Evolutionary conservation across 2,113 vertebrate genomes (phyloP), one percentile per base, ranked within the genome.

Genomic region (Hippocampus mohnikei): DNA sequence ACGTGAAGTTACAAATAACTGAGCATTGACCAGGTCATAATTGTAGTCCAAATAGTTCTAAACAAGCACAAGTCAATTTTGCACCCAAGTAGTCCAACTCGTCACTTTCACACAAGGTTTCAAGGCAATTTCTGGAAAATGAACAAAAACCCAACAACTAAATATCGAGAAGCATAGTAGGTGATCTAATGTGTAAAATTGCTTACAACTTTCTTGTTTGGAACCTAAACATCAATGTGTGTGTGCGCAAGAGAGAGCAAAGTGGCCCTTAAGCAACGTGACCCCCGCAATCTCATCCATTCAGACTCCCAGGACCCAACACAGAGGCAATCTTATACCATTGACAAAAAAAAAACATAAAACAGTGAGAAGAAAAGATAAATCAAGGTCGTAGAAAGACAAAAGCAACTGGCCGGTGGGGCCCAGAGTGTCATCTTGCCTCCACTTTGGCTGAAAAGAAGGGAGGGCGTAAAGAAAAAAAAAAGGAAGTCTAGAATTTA

Each of bases 401-500:
- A 89, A 85, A 89, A 78, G 67, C 84, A 90, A 89, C 84, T 87
- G 85, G 88, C 78, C 83, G 78, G 86, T 71, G 85, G 83, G 87
- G 84, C 82, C 80, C 84, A n/a, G 70, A 87, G 83, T 87, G 86
- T 88, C 87, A 85, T 85, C 81, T 88, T 88, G 85, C 88, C 81
- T 88, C 82, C 76, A 87, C 75, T 88, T 84, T 76, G 72, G 76
- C 71, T 78, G 60, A 85, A 83, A 86, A 81, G 72, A 74, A 81
- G 67, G 74, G 80, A 73, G 81, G 66, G 69, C 50, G 44, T 42
- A 67, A 77, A 72, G 73, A 75, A 87, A 83, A 42, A 48, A 50
- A 44, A 89, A 85, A 84, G 87, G 87, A 82, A 87, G 84, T 88
- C 73, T 85, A 83, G 79, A 88, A 87, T 91, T 88, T 84, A 91